phyloP scores from a whole-genome alignment of 2,797 vertebrate genomes.

The Holocentrus rufus region DNA sequence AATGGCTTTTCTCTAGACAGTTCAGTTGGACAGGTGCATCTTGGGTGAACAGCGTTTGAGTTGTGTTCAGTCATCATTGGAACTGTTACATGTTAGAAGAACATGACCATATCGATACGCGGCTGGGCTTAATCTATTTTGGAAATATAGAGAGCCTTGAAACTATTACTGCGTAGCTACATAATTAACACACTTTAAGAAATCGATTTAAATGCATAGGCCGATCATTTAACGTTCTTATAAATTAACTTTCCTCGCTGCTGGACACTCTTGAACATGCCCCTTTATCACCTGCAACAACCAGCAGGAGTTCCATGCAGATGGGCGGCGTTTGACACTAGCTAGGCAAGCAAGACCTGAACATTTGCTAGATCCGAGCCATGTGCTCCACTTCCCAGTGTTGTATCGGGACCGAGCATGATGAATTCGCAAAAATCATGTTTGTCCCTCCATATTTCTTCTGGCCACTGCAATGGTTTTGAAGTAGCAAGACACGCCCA shows the following conservation, averaged over 20 bases:
- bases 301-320: constrained; percentile 41
- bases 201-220: not conserved
- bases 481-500: constrained; percentile 44
- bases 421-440: constrained; percentile 40
- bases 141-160: not conserved
- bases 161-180: not conserved
- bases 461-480: constrained; percentile 9
- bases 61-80: constrained; percentile 55
- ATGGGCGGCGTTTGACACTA: constrained; percentile 65
- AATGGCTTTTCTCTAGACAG: constrained; percentile 80
- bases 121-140: not conserved
- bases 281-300: constrained; percentile 64
- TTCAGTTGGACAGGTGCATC: constrained; percentile 77
- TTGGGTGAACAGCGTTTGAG: constrained; percentile 72
- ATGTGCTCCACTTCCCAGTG: not conserved
- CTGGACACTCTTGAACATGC: constrained; percentile 56
- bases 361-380: not conserved
- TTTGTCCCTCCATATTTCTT: not conserved
- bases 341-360: constrained; percentile 29
- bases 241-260: not conserved
- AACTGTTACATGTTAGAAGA: not conserved
- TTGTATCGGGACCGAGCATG: not conserved
- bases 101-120: no score
- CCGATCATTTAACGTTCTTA: not conserved
- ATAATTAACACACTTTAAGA: not conserved